These are phyloP conservation scores for Lagorchestes hirsutus DNA, from an alignment of 2,797 vertebrate genomes.

Conservation along the genomic window DNA sequence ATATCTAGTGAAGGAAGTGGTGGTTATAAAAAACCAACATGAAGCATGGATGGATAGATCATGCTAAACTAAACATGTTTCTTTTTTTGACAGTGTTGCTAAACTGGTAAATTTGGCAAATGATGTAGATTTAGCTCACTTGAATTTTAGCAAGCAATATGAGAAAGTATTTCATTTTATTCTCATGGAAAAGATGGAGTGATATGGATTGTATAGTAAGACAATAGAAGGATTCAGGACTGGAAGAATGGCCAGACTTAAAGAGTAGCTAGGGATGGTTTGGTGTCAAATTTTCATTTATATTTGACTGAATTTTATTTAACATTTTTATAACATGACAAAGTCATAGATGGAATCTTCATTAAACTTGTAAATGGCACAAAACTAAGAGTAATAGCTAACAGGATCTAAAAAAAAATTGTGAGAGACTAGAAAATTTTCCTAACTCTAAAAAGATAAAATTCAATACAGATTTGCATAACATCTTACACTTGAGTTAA, in stretches of 20 bases:
- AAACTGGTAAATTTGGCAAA: not conserved
- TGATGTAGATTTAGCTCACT: not conserved
- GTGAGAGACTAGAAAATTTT: no score
- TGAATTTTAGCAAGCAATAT: not conserved
- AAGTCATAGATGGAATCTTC: not conserved
- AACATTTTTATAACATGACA: not conserved
- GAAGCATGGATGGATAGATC: no score
- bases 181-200: not conserved
- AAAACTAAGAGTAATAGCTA: not conserved
- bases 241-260: not conserved
- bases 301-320: not conserved
- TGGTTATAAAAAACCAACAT: no score
- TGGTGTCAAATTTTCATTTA: not conserved
- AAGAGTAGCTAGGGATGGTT: not conserved
- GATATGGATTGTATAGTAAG: not conserved
- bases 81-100: no score
- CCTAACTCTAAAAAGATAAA: not conserved
- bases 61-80: no score
- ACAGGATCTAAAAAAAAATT: not conserved
- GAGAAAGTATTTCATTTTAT: no score
- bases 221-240: not conserved
- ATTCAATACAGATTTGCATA: not conserved
- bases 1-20: no score
- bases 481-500: not conserved
- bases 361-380: not conserved